phyloP scores from a whole-genome alignment of 2,888 invertebrate species.

The Rhabditoides inermis region DNA sequence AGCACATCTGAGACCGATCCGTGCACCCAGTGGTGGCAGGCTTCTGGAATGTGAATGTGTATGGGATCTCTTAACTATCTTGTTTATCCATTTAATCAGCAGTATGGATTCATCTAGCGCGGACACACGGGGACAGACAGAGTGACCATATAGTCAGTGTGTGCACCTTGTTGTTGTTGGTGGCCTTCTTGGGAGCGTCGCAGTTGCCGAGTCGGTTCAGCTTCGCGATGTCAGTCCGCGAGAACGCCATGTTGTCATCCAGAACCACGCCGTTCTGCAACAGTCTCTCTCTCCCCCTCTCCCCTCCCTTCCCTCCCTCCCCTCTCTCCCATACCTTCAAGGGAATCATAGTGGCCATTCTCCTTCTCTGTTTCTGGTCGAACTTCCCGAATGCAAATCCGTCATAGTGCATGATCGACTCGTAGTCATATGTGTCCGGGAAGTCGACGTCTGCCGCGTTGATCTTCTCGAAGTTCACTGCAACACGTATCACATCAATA shows the following conservation, averaged over 20 bases:
- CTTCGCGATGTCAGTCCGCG: slow-evolving; percentile 26
- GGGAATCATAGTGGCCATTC: slow-evolving; percentile 44
- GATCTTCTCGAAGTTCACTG: slow-evolving; percentile 38
- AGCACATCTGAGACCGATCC: too few relatives aligned
- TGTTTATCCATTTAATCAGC: too few relatives aligned
- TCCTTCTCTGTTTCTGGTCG: slow-evolving; percentile 15
- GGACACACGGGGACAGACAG: too few relatives aligned
- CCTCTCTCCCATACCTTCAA: slow-evolving; percentile 14
- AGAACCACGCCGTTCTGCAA: slow-evolving; percentile 17
- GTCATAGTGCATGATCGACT: slow-evolving; percentile 48
- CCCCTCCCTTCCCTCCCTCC: background rate
- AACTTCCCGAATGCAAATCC: slow-evolving; percentile 38
- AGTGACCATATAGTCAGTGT: too few relatives aligned
- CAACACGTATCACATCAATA: background rate
- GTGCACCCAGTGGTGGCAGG: too few relatives aligned
- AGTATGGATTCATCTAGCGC: too few relatives aligned
- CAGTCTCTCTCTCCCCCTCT: background rate
- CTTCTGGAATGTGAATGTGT: too few relatives aligned
- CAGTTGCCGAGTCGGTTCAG: slow-evolving; percentile 31
- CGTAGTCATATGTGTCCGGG: slow-evolving; percentile 30
- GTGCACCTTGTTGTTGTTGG: too few relatives aligned
- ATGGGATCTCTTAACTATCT: too few relatives aligned
- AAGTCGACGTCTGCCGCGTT: slow-evolving; percentile 20
- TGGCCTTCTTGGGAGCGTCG: too few relatives aligned
- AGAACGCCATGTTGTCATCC: slow-evolving; percentile 31